Evolutionary conservation across 2,888 invertebrate species (phyloP), one percentile per base, ranked within the genome.

Genomic region (Coelopa pilipes): DNA sequence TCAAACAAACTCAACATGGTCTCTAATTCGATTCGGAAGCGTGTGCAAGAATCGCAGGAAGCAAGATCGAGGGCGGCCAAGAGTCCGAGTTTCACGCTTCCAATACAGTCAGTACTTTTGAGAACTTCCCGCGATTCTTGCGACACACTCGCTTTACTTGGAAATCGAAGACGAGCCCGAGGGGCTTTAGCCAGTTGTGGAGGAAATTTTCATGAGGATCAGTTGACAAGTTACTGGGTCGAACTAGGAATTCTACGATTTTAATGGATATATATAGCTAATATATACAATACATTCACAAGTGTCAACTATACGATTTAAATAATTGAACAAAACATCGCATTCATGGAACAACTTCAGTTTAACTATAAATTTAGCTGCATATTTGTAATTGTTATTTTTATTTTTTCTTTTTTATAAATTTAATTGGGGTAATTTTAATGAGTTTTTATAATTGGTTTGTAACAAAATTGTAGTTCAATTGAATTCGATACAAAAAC

Each of bases 291-390:
- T 24, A 69, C 46, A 69, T 34, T 17, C 57, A 69, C 24, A 53
- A 17, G 57, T 57, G 55, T 45, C 24, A 69, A 69, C 68, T 69
- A 57, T 69, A n/a, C 34, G 34, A 45, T 46, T 34, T 15, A 69
- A 66, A 66, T 49, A 49, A 47, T 47, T 15, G 21, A 69, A 69
- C 68, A 69, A 69, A 69, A 17, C 55, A 69, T 50, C 57, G 68
- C 68, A 69, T 69, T 57, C 68, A 69, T 46, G 49, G 19, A 69
- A 69, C 55, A 69, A 57, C 46, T 57, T 34, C 53, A 46, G 65
- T 45, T 46, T 65, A 57, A 34, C 46, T 47, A 21, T 53, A 67
- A 50, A 17, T 45, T 63, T 62, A 34, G 53, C n/a, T 53, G 53
- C 53, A 53, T 53, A 21, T 24, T 9, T 62, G 15, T 62, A 9